Evolutionary conservation across 2,113 vertebrate species (phyloP), one percentile per base, ranked within the genome.

Genomic region (Periophthalmus modestus): DNA sequence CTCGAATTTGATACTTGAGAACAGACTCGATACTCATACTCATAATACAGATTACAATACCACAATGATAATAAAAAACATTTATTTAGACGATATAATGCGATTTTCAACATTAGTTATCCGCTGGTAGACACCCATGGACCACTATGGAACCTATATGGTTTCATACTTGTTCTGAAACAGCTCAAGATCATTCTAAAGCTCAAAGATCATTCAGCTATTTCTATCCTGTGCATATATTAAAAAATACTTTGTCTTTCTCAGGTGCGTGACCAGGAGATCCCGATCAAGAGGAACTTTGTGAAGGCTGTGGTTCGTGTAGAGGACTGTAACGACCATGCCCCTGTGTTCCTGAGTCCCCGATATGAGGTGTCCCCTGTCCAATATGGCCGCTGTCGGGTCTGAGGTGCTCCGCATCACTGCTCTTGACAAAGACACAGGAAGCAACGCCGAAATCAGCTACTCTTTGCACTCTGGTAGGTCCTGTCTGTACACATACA

Each of bases 221-320:
- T 28, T 28, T 28, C 28, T 28, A 3, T 10, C 2, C 39, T 43
- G 10, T 43, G 9, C 39, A 28, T 43, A 1, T 3, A 48, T 2
- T 48, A 15, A 48, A 48, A n/a, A 15, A 3, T 48, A 48, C 12
- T 13, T 55, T 55, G 3, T 23, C 21, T 12, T 23, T 13, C 6
- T 59, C 79, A 99, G 98, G 98, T 98, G 2, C 92, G 97, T 54
- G 97, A 99, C 85, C 96, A 98, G 84, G 96, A 96, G 86, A 95
- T 98, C 14, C 96, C 96, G 14, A 95, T 97, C 69, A 98, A 97
- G 79, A 92, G 95, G 85, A 98, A 98, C 84, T 97, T 97, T 79
- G 96, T 93, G 15, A 95, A 95, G 77, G 94, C 95, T 68, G 86
- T 92, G 68, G 74, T 99, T 74, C 79, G 89, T 0, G 94, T 99